A percentile compares a stretch with the other conserved stretches of the same genome.
phyloP scores from a whole-genome alignment of 92 coral and sea anemone genomes.

The Zoanthus gigantus region DNA sequence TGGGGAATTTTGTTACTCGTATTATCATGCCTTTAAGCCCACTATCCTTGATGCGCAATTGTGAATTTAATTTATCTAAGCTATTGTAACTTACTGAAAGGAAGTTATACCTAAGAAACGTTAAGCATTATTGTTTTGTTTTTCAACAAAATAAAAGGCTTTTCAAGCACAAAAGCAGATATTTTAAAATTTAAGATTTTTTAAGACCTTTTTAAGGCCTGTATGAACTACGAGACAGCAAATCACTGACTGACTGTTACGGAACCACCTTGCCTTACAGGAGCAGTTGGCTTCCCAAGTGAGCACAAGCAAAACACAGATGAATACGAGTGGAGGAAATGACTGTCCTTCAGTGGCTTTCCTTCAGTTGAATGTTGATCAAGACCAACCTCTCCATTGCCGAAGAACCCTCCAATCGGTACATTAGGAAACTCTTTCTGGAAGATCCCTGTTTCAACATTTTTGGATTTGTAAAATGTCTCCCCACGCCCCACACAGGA shows the following conservation, averaged over 20 bases:
- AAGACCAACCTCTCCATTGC: slow-evolving; percentile 95
- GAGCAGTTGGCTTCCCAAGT: slow-evolving; percentile 39
- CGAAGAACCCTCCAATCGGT: slow-evolving; percentile 87
- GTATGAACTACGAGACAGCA: no score
- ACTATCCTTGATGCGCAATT: no score
- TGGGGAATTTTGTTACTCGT: no score
- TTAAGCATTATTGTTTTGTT: no score
- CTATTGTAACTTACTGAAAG: no score
- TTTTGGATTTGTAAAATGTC: slow-evolving; percentile 76
- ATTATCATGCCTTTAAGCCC: no score
- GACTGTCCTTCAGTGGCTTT: slow-evolving; percentile 79
- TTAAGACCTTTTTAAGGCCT: no score
- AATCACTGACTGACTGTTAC: background rate
- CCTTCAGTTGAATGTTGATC: slow-evolving; percentile 85
- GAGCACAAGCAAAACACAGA: slow-evolving; percentile 94
- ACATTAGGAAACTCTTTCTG: slow-evolving; percentile 87
- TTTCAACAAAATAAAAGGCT: no score
- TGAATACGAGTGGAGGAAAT: slow-evolving; percentile 87
- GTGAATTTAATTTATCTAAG: no score
- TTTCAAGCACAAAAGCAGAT: no score
- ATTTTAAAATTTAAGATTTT: no score
- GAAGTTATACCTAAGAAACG: no score
- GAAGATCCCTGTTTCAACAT: slow-evolving; percentile 84
- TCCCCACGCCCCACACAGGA: slow-evolving; percentile 88
- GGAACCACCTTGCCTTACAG: background rate